These are phyloP conservation scores for Notothenia rossii DNA, from an alignment of 2,113 vertebrate species.

Conservation along the genomic window DNA sequence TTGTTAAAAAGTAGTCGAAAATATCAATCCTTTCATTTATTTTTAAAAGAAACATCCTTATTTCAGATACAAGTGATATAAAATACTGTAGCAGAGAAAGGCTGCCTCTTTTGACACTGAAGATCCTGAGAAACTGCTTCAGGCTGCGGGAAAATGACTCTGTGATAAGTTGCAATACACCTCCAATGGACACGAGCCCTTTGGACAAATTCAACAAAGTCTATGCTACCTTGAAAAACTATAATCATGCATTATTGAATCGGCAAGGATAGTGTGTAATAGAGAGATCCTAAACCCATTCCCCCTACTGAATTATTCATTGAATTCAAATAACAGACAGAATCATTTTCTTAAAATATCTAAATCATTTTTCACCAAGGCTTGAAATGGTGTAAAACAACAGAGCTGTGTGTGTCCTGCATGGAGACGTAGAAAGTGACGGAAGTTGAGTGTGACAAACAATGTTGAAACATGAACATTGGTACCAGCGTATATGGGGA, in stretches of 20 bases:
- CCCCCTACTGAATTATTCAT: slow-evolving; percentile 86
- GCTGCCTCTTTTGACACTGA: slow-evolving; percentile 30
- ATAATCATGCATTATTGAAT: slow-evolving; percentile 88
- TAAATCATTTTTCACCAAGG: slow-evolving; percentile 86
- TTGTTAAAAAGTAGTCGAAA: slow-evolving; percentile 11
- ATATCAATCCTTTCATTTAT: neutral
- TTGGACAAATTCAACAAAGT: slow-evolving; percentile 85
- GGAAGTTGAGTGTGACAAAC: neutral
- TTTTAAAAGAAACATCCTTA: neutral
- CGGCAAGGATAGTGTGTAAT: slow-evolving; percentile 88
- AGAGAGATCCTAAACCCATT: slow-evolving; percentile 90
- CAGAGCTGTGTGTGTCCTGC: slow-evolving; percentile 28
- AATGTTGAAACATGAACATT: neutral
- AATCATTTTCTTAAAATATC: slow-evolving; percentile 90
- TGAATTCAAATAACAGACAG: slow-evolving; percentile 88
- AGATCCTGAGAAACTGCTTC: slow-evolving; percentile 41
- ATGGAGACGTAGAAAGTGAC: neutral
- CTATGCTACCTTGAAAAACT: slow-evolving; percentile 86
- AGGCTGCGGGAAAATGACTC: slow-evolving; percentile 60
- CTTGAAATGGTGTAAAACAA: slow-evolving; percentile 73
- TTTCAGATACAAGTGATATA: slow-evolving; percentile 17
- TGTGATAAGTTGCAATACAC: slow-evolving; percentile 68
- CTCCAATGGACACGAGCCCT: slow-evolving; percentile 68
- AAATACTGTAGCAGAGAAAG: slow-evolving; percentile 9
- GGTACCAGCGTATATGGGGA: neutral